Base-by-base conservation (phyloP, 2,888 invertebrate species). In the Drosophila bunnanda region DNA sequence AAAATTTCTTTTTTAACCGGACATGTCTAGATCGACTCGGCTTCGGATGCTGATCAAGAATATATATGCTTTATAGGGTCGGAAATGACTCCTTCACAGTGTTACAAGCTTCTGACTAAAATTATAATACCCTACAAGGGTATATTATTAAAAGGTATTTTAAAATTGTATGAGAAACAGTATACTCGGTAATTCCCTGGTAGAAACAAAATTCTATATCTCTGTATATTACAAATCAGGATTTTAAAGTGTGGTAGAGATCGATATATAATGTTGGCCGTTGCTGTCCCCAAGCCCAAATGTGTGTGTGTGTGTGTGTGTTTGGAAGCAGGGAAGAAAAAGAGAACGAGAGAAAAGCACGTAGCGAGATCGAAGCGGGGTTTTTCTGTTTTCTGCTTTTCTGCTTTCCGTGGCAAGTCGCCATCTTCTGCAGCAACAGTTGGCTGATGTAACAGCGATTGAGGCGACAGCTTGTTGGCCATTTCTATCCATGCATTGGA, bases 391-490 rank as follows among this genome's bases (percentile, higher is more conserved):
- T 44, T 25, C 39, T 70, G 39, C 36, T 52, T 25, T 41, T 20
- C 39, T 36, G 56, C 46, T 71, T 61, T 64, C 28, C 41, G 72
- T 54, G 48, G 44, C 71, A 73, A 64, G 57, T 57, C 75, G 75
- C 58, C 72, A 66, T 75, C 75, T 61, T 61, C 52, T 53, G 69
- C 52, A 34, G 57, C 67, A 67, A 68, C 70, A 57, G 48, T 48
- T 36, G 46, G 62, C 84, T 82, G 82, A 82, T 82, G 88, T 82
- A 88, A 82, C 76, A 65, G 66, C 59, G 56, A 57, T 48, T 56
- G 65, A 52, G 20, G 65, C 50, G 64, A 50, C 65, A 64, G 46
- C 54, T 38, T 17, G 58, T 55, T 74, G 62, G 77, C 67, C 88
- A 79, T 84, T 84, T 79, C 72, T 70, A 80, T 68, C 70, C 72